phyloP scores from a whole-genome alignment of 35 echinoderm and acorn worm species.

The Ophiothrix spiculata region DNA sequence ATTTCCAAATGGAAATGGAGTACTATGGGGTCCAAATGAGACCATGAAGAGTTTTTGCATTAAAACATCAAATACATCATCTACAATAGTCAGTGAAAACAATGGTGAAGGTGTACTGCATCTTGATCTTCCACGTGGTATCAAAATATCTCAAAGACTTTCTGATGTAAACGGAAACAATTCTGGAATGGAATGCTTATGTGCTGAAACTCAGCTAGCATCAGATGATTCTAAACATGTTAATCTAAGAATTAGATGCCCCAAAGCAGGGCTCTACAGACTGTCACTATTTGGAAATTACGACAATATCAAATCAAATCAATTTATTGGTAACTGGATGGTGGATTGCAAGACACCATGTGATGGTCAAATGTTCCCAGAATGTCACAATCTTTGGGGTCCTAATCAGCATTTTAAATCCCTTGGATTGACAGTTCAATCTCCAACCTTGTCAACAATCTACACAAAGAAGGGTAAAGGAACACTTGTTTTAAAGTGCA shows the following conservation, averaged over 20 bases:
- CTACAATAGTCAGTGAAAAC: neutral
- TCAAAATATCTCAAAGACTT: neutral
- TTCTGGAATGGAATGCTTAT: neutral
- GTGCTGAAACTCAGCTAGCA: neutral
- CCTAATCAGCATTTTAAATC: neutral
- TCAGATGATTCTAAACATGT: neutral
- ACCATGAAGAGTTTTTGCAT: neutral
- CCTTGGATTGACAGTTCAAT: neutral
- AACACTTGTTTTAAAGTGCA: neutral
- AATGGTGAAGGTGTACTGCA: neutral
- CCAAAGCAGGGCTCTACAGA: neutral
- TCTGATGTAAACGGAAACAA: neutral
- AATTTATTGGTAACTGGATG: neutral
- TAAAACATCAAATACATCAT: neutral
- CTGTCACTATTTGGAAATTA: neutral
- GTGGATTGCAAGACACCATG: neutral
- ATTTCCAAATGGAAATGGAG: neutral
- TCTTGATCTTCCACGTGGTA: neutral
- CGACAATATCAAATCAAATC: neutral
- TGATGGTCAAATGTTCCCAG: neutral
- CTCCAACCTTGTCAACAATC: neutral
- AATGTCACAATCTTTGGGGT: neutral
- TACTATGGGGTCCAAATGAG: neutral
- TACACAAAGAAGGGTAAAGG: neutral
- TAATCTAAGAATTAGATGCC: neutral